Conservation (phyloP, 2,797 vertebrate species). For the Microcaecilia unicolor region DNA sequence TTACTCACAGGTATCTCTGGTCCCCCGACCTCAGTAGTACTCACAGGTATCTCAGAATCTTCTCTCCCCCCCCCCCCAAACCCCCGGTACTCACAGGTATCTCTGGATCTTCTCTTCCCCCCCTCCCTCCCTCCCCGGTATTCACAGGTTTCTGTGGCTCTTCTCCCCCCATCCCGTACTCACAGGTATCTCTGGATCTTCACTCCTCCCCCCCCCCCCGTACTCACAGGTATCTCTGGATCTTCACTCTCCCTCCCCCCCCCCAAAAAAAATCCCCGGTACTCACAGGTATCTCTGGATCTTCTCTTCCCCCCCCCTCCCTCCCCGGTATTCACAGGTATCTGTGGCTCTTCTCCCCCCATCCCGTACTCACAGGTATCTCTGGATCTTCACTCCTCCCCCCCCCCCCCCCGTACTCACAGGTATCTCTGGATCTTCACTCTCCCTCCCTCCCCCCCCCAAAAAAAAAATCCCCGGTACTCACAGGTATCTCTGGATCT, state of each 20-base stretch:
- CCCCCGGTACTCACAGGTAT: slow-evolving; percentile 5
- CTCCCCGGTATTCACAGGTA: background rate
- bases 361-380: too few species aligned
- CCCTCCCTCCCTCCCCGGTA: slow-evolving; percentile 49
- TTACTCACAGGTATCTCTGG: background rate
- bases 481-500: too few species aligned
- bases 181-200: background rate
- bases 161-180: slow-evolving; percentile 38
- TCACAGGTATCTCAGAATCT: too few species aligned
- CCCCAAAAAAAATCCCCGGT: too few species aligned
- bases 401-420: slow-evolving; percentile 51
- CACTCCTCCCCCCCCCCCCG: slow-evolving; percentile 28
- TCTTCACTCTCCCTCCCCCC: slow-evolving; percentile 14
- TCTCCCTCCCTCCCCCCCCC: too few species aligned
- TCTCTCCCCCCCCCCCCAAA: slow-evolving; percentile 71
- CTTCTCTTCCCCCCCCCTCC: slow-evolving; percentile 16
- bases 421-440: too few species aligned
- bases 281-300: slow-evolving; percentile 19
- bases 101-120: slow-evolving; percentile 59
- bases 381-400: slow-evolving; percentile 59
- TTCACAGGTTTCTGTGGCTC: background rate
- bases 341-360: too few species aligned
- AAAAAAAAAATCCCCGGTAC: too few species aligned
- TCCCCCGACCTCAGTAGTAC: background rate
- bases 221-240: slow-evolving; percentile 16